Evolutionary conservation across 2,888 invertebrate species (phyloP), one percentile per base, ranked within the genome.

Genomic region (Caenorhabditis sp.): DNA sequence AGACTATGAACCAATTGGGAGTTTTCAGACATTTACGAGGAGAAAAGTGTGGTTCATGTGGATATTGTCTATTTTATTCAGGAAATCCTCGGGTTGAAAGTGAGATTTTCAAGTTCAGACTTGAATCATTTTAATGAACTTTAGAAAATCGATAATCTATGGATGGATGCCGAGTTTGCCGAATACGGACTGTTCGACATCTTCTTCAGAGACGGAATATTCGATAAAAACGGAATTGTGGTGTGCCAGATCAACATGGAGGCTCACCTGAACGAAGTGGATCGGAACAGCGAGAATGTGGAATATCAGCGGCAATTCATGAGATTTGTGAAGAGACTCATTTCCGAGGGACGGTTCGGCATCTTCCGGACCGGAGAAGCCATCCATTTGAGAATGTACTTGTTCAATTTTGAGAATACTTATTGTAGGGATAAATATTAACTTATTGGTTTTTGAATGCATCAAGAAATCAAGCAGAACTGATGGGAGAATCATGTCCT

Each of bases 151-250:
- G 82, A 82, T 44, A 51, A 70, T 50, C 22, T 82, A 9, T 82
- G 82, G 82, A 71, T 82, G 68, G 82, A 82, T 20, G 67, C 68
- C 15, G 82, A 82, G 35, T 67, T 67, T 1, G 82, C 82, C 20
- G 82, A 82, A 51, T 82, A 82, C 61, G 82, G 71, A 35, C 51
- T 82, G 1, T 82, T 82, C 26, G 55, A 70, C 5, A 70, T 76
- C 64, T 74, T 81, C 40, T 44, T 60, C 26, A 69, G 53, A 20
- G 60, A 60, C 15, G 76, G 76, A 1, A 32, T 35, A 5, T 72
- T 82, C 26, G 56, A 70, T 9, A 40, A 64, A 32, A 77, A 78
- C 6, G 77, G 68, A 28, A 82, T 82, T 15, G 64, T 50, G 9
- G 26, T 82, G 6, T 82, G 82, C 40, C 82, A 82, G 37, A 71